Evolutionary conservation across 64 coral and sea anemone species (phyloP).

Genomic region (Pocillopora verrucosa): DNA sequence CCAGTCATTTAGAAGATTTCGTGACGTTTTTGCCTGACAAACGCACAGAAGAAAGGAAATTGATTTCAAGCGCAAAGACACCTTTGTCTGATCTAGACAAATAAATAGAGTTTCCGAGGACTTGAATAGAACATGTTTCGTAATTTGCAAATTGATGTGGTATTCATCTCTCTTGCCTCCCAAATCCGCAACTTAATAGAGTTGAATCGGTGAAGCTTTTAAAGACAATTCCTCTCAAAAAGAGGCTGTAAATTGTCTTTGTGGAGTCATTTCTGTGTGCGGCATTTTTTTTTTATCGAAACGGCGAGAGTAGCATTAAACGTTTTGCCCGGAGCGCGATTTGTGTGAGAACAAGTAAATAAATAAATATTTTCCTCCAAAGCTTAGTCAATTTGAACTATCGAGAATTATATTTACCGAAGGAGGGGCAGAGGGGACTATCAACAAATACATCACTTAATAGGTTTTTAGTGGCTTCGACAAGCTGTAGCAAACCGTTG

Average conservation of each 20-base stretch:
- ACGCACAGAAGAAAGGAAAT: neutral
- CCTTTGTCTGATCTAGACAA: neutral
- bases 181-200: constrained; percentile 16
- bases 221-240: constrained; percentile 19
- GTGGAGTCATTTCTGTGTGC: neutral
- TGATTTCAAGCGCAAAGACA: neutral
- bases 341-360: neutral
- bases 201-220: constrained; percentile 1
- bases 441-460: constrained; percentile 53
- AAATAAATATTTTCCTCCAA: neutral
- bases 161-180: neutral
- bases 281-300: neutral
- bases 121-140: constrained; percentile 20
- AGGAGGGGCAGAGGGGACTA: constrained; percentile 31
- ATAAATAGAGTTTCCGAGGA: constrained; percentile 21
- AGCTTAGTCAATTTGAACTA: constrained; percentile 35
- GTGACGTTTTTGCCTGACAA: neutral
- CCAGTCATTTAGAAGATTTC: constrained; percentile 8
- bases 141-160: neutral
- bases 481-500: constrained; percentile 31
- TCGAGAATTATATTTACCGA: constrained; percentile 36
- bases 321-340: neutral
- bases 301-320: constrained; percentile 43
- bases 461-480: constrained; percentile 40
- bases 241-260: constrained; percentile 14